phyloP scores from a whole-genome alignment of 2,888 invertebrate species.

The Cephus nigrinus region DNA sequence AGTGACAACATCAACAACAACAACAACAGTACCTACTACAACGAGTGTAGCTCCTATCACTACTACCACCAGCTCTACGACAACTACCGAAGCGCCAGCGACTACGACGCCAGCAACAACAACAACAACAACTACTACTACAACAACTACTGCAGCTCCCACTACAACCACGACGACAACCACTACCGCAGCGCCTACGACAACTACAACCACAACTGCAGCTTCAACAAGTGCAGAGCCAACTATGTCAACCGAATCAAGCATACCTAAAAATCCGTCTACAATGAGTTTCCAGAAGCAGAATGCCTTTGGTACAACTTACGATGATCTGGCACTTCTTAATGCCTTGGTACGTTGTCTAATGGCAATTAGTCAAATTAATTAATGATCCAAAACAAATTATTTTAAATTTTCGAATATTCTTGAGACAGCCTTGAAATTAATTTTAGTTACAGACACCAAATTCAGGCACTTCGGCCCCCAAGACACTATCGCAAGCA shows the following conservation, averaged over 20 bases:
- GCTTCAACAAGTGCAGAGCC: conserved; percentile 17
- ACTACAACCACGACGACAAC: conserved; percentile 11
- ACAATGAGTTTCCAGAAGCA: conserved; percentile 39
- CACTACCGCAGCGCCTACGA: conserved; percentile 21
- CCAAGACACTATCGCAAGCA: conserved; percentile 56
- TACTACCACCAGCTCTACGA: conserved; percentile 24
- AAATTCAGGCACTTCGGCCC: conserved; percentile 30
- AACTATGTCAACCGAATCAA: background rate
- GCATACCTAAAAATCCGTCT: background rate
- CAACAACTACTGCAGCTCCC: conserved; percentile 34
- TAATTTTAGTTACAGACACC: conserved; percentile 51
- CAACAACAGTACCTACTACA: conserved; percentile 37
- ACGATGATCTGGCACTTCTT: conserved; percentile 72
- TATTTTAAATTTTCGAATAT: background rate
- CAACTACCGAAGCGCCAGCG: conserved; percentile 28
- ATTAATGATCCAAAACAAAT: conserved; percentile 1
- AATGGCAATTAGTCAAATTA: background rate
- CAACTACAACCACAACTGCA: conserved; percentile 30
- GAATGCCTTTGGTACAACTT: conserved; percentile 57
- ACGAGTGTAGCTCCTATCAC: conserved; percentile 32
- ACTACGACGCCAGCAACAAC: conserved; percentile 34
- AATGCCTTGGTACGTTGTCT: conserved; percentile 70
- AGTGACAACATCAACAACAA: conserved; percentile 31
- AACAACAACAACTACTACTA: conserved; percentile 29
- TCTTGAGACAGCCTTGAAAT: background rate